Evolutionary conservation across 2,797 vertebrate genomes (phyloP).

Genomic region (Buceros bicornis): DNA sequence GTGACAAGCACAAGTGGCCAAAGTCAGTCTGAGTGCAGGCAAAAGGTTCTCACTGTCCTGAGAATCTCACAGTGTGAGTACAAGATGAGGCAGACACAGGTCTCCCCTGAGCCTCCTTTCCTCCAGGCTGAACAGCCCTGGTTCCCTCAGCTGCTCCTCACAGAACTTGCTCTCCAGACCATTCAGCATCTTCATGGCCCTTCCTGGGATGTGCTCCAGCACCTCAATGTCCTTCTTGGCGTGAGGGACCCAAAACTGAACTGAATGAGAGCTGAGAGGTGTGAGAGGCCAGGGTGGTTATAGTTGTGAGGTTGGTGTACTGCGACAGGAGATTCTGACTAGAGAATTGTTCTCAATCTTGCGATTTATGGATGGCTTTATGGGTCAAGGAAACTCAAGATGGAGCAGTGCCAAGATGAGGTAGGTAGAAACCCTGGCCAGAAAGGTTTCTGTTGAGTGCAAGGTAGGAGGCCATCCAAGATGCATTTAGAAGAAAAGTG

Average conservation of each 20-base stretch:
- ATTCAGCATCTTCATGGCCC: no score
- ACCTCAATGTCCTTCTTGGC: no score
- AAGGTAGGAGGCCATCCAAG: background rate
- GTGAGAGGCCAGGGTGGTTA: background rate
- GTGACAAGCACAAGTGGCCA: background rate
- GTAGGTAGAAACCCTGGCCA: background rate
- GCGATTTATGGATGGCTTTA: background rate
- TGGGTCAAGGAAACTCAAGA: background rate
- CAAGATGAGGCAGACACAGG: no score
- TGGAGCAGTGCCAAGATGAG: accelerated
- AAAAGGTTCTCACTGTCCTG: background rate
- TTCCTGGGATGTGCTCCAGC: no score
- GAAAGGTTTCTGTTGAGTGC: background rate
- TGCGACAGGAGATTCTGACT: background rate
- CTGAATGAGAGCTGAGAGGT: background rate
- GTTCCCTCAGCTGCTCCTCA: no score
- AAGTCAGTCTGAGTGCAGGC: background rate
- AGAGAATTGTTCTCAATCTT: background rate
- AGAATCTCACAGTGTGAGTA: background rate
- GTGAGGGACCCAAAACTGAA: no score
- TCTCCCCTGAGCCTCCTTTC: no score
- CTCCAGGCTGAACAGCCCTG: no score
- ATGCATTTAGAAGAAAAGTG: background rate
- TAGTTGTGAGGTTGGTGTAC: background rate
- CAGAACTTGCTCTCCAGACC: no score